phyloP scores from a whole-genome alignment of 2,888 invertebrate genomes.

The Sinhomidia bicolor region DNA sequence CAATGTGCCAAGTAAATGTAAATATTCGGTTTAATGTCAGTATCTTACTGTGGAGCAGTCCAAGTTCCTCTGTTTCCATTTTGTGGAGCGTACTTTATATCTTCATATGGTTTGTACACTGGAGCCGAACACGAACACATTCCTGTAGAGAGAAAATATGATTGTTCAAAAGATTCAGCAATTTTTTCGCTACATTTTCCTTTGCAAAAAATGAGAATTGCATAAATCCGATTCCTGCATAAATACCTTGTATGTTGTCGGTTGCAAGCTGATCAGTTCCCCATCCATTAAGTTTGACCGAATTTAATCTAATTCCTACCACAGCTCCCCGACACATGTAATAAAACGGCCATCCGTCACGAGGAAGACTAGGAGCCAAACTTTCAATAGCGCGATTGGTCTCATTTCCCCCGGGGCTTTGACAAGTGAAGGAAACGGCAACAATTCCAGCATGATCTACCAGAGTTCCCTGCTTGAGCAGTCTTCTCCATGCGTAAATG shows the following conservation, averaged over 20 bases:
- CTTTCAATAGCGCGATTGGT: conserved; percentile 48
- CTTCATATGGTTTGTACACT: conserved; percentile 71
- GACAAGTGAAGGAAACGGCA: conserved; percentile 59
- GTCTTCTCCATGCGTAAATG: conserved; percentile 71
- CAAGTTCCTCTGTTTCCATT: conserved; percentile 72
- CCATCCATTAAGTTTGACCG: conserved; percentile 36
- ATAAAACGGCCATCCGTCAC: conserved; percentile 70
- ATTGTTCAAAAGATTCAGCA: background rate
- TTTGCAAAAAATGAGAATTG: background rate
- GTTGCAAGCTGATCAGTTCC: conserved; percentile 62
- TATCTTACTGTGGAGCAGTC: conserved; percentile 59
- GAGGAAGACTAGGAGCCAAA: conserved; percentile 45
- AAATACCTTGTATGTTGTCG: conserved; percentile 68
- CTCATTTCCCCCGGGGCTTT: conserved; percentile 50
- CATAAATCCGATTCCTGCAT: background rate
- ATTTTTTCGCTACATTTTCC: too few species aligned
- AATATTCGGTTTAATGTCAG: background rate
- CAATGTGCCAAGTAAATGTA: background rate
- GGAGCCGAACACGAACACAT: conserved; percentile 73
- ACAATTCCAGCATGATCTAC: conserved; percentile 71
- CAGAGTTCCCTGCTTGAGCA: conserved; percentile 35
- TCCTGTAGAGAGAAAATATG: background rate
- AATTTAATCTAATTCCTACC: conserved; percentile 73
- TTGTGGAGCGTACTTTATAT: conserved; percentile 46
- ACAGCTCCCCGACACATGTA: conserved; percentile 68